Base-by-base conservation (phyloP, 2,113 vertebrate species). In the Phyllostomus discolor region DNA sequence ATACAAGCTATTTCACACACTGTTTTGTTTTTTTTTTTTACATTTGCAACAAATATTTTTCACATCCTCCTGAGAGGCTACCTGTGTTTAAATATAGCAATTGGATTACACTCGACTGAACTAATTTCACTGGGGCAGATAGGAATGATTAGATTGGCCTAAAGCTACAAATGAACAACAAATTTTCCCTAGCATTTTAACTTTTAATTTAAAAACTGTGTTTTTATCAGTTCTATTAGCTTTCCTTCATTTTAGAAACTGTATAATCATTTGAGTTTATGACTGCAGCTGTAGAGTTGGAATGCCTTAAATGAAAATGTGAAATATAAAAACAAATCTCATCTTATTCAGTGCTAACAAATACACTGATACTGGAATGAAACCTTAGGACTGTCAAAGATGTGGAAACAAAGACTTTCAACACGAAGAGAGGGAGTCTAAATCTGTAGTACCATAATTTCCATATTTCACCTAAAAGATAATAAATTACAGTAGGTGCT, bases 211-310 rank as follows among this genome's bases (percentile, higher is more conserved):
- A 88, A 83, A 98, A 98, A 97, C 94, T 90, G 67, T 86, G 83
- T 38, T 87, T 75, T 41, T 35, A 94, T 72, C 67, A 28, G 7
- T 66, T 94, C 69, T 93, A 59, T 97, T 97, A 97, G 95, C 95
- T 95, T 97, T 96, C 33, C 62, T 97, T 95, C 81, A 46, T 97
- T 97, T 98, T 84, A 92, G 73, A 97, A 97, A 83, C 7, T 87
- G 82, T 80, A 81, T 88, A 97, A 96, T 97, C 95, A 88, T 97
- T 94, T 91, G 88, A 76, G 83, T 66, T 97, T 95, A 98, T 70
- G 46, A 75, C 24, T 69, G 31, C 95, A 95, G 97, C 83, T 96
- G 76, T 94, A 26, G 91, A 97, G 88, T 90, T 96, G 24, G 76
- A 97, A 96, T 93, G 48, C 46, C 93, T 97, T 97, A 94, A 96